Evolutionary conservation across 2,888 invertebrate genomes (phyloP), one percentile per base, ranked within the genome.

Genomic region (Rhingia campestris): DNA sequence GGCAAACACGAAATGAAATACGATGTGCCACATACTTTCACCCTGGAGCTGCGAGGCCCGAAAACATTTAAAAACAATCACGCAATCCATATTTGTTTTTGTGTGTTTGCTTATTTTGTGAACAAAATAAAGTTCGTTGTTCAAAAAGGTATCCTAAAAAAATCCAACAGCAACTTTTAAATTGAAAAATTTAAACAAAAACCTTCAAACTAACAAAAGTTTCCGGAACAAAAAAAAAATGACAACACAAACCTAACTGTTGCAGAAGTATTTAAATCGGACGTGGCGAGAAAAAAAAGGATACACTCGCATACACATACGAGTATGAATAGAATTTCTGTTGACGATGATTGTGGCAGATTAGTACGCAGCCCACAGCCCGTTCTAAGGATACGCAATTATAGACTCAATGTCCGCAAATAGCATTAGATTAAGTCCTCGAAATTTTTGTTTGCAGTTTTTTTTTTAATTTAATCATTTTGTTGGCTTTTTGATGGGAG

Each of bases 131-230:
- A 67, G 61, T 74, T 80, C 32, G 39, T 32, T 47, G 47, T 64
- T 66, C 41, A 30, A 10, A 67, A 45, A 79, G 72, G 72, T 37
- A 66, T 64, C 5, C 7, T 9, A 35, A 61, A 61, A 35, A 53
- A 45, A 54, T 4, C 37, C 33, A 49, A 12, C n/a, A 37, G 14
- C 74, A 80, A 80, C 64, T 70, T 59, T 70, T 70, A 80, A 74
- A 84, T 84, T 80, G 74, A 84, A 81, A 76, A 81, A 75, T 80
- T 59, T 43, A 64, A 70, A 64, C 54, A 59, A 70, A 67, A 80
- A 59, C 43, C 45, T 47, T 45, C 12, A 37, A 74, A 64, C 37
- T 33, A 59, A 69, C 61, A 70, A 73, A 77, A 67, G 51, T 77
- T 72, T 73, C 5, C 22, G 5, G 9, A 22, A 1, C 22, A 6